Base-by-base conservation (phyloP, 2,888 invertebrate genomes). In the Papilio elwesi region DNA sequence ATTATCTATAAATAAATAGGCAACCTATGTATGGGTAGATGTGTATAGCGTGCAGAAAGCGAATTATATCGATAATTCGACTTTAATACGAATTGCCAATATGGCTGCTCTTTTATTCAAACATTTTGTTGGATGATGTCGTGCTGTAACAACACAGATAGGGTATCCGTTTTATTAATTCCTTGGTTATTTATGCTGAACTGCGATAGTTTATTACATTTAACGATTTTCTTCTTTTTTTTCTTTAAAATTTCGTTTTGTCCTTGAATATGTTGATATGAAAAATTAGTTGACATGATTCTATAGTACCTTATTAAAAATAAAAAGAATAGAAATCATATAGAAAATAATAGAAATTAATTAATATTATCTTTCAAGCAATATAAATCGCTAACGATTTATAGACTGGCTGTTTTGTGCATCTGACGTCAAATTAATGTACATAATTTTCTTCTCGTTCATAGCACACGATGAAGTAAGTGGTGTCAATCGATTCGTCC, bases 1-100 rank as follows among this genome's bases (percentile, higher is more conserved):
- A 72, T 70, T 73, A 70, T 70, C 73, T 73, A 73, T 73, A 70
- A 70, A 73, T 73, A 73, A 66, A 57, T 66, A 62, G 51, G 47
- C 63, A 36, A 63, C 36, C 43, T 65, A 59, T 11, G 62, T 66
- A 38, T 38, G 59, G 9, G 38, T 59, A 65, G 48, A 47, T 26
- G 62, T 67, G 38, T 36, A 48, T 52, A 73, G 65, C 38, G 16
- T 47, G 53, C 59, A 49, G 70, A 62, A 38, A 51, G 13, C 62
- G 43, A 67, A 52, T 49, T 70, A 62, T 13, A 51, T 62, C 36
- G 51, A 38, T 36, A 68, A 74, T 75, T 76, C 15, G 65, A 57
- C 16, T 51, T 73, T 57, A 69, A 52, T 67, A 57, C 47, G n/a
- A 59, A 64, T 51, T 55, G 12, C 47, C 62, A 55, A 64, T 49